Conservation (phyloP, 2,888 invertebrate genomes). For the Asteroscopus sphinx region DNA sequence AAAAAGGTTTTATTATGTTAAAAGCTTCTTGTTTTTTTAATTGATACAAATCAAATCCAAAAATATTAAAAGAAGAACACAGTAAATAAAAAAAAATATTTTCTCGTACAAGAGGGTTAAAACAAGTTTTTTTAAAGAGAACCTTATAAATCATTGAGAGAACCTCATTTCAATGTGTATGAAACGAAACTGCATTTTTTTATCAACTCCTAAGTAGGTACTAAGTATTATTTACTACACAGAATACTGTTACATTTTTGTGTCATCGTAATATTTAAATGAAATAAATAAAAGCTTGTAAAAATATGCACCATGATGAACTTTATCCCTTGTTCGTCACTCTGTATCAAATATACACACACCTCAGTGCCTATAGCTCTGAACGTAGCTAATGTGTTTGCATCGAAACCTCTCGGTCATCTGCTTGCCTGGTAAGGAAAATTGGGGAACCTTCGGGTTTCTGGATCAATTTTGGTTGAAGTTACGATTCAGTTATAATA, state of each 20-base stretch:
- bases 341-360: slow-evolving; percentile 12
- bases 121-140: too few relatives aligned
- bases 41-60: background rate
- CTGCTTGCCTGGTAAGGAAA: slow-evolving; percentile 38
- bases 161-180: too few relatives aligned
- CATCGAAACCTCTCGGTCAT: slow-evolving; percentile 39
- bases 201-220: too few relatives aligned
- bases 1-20: slow-evolving; percentile 30
- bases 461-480: background rate
- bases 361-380: slow-evolving; percentile 22
- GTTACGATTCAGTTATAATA: background rate
- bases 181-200: too few relatives aligned
- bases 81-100: too few relatives aligned
- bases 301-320: slow-evolving; percentile 9
- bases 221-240: too few relatives aligned
- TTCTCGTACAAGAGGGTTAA: too few relatives aligned
- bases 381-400: slow-evolving; percentile 39
- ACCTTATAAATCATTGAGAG: too few relatives aligned
- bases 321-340: slow-evolving; percentile 5
- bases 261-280: too few relatives aligned
- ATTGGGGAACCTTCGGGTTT: slow-evolving; percentile 10
- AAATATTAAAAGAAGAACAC: background rate
- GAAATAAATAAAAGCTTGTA: too few relatives aligned
- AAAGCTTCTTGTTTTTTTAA: background rate
- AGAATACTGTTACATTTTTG: too few relatives aligned